Conservation (phyloP, 2,797 vertebrate genomes). For the Thunnus albacares region DNA sequence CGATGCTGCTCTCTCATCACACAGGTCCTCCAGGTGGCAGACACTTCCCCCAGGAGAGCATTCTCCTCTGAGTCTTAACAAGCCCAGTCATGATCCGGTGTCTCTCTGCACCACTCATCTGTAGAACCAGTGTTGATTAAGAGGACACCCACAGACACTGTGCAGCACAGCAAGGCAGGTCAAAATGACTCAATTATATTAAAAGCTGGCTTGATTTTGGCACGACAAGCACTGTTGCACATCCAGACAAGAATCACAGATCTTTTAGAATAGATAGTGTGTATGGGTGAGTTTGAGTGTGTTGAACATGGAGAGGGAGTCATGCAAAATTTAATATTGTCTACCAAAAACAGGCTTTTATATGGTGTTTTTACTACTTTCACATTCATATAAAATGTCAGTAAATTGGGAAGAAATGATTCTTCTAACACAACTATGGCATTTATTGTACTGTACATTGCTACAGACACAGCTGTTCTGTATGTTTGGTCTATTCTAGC, state of each 20-base stretch:
- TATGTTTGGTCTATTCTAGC: constrained; percentile 23
- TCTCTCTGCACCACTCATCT: constrained; percentile 33
- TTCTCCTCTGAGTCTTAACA: constrained; percentile 68
- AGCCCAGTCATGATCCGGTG: constrained; percentile 68
- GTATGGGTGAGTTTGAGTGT: not conserved
- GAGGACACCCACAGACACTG: constrained; percentile 58
- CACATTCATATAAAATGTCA: constrained; percentile 19
- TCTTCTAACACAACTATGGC: not conserved
- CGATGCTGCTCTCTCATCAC: constrained; percentile 47
- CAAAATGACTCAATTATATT: constrained; percentile 31
- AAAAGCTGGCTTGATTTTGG: constrained; percentile 34
- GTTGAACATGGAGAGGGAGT: not conserved
- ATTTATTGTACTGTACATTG: not conserved
- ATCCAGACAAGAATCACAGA: constrained; percentile 18
- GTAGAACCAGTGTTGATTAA: constrained; percentile 45
- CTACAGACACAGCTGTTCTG: constrained; percentile 7
- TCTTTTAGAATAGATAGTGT: not conserved
- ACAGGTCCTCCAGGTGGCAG: constrained; percentile 63
- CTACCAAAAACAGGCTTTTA: not conserved
- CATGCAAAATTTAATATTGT: not conserved
- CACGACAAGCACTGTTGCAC: constrained; percentile 14
- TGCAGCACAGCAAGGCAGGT: constrained; percentile 25
- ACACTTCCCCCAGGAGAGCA: constrained; percentile 41
- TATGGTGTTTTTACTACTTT: constrained; percentile 8
- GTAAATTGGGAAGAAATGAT: not conserved